Conservation (phyloP, 2,888 invertebrate genomes). For the Isotomurus palustris region DNA sequence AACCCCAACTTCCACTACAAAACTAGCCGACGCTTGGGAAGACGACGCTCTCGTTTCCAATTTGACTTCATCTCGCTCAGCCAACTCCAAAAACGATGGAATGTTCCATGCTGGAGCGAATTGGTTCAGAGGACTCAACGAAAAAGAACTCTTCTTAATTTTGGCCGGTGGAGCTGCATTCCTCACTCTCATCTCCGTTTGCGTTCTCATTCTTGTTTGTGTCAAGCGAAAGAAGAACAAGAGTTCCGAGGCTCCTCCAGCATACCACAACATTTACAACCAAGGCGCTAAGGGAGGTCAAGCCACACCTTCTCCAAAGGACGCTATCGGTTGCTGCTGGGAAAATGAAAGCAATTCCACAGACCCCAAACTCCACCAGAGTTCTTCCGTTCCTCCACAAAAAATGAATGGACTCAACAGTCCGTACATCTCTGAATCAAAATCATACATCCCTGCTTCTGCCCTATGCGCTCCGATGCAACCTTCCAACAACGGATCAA, state of each 20-base stretch:
- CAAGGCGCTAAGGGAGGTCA: constrained; percentile 30
- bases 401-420: constrained; percentile 33
- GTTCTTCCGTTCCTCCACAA: constrained; percentile 1
- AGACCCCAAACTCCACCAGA: constrained; percentile 18
- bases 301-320: constrained; percentile 30
- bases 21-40: constrained; percentile 45
- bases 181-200: constrained; percentile 44
- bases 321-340: constrained; percentile 43
- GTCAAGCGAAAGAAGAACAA: constrained; percentile 40
- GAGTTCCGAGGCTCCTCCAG: constrained; percentile 40
- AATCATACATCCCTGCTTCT: constrained; percentile 44
- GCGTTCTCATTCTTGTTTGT: constrained; percentile 44
- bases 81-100: constrained; percentile 35
- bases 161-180: constrained; percentile 45
- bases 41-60: constrained; percentile 45
- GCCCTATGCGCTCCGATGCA: constrained; percentile 39
- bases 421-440: constrained; percentile 38
- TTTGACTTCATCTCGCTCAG: constrained; percentile 43
- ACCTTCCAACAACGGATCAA: constrained; percentile 30
- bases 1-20: constrained; percentile 46
- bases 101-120: constrained; percentile 45
- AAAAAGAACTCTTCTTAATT: constrained; percentile 45
- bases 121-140: constrained; percentile 45
- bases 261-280: constrained; percentile 45
- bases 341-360: constrained; percentile 41